A percentile compares a stretch with the other conserved stretches of the same genome.
Conservation (phyloP, 2,113 vertebrate genomes). For the Ochotona princeps region DNA sequence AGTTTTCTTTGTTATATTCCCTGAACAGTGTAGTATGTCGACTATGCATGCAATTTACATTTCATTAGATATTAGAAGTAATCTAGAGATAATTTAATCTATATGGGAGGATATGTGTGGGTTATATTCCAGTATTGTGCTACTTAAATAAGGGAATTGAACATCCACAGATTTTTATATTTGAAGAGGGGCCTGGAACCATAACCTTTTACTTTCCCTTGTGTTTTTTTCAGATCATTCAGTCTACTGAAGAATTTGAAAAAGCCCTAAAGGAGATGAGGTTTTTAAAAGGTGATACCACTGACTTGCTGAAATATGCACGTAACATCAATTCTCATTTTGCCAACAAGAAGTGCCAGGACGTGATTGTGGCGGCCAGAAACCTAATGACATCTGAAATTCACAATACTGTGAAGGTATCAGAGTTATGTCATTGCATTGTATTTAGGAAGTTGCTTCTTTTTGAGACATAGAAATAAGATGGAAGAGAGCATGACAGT, state of each 20-base stretch:
- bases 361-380: slow-evolving; percentile 94
- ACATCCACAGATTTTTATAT: not conserved
- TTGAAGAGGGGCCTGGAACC: not conserved
- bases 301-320: slow-evolving; percentile 94
- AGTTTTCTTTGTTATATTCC: not conserved
- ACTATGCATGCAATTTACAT: not conserved
- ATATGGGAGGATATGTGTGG: not conserved
- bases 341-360: slow-evolving; percentile 97
- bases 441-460: not conserved
- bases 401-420: slow-evolving; percentile 96
- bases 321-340: slow-evolving; percentile 95
- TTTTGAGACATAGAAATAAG: not conserved
- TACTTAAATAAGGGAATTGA: not conserved
- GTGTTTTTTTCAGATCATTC: slow-evolving; percentile 90
- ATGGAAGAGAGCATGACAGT: not conserved
- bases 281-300: slow-evolving; percentile 90
- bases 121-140: not conserved
- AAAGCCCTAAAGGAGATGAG: slow-evolving; percentile 91
- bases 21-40: not conserved
- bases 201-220: not conserved
- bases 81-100: not conserved
- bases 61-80: not conserved
- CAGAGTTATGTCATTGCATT: not conserved
- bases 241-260: slow-evolving; percentile 95
- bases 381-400: slow-evolving; percentile 98